Evolutionary conservation across 2,888 invertebrate species (phyloP), one percentile per base, ranked within the genome.

Genomic region (Baccha elongata): DNA sequence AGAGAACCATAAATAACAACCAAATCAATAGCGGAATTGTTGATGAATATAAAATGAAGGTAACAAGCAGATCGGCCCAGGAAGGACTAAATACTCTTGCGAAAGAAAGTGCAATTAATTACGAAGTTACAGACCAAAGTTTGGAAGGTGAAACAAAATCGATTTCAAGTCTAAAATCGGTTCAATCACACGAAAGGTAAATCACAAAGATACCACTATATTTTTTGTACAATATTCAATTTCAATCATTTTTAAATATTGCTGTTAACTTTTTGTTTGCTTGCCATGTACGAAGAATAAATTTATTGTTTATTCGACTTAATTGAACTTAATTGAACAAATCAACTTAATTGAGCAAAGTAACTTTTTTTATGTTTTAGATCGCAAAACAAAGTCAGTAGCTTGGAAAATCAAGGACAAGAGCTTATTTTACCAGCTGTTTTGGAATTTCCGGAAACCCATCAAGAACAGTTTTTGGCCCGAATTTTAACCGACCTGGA

Each of bases 341-440:
- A n/a, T n/a, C n/a, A n/a, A n/a, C n/a, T n/a, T n/a, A n/a, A n/a
- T n/a, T n/a, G n/a, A 15, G 8, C 15, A 2, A 42, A 40, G 72
- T 64, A 64, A 7, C 67, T 81, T 65, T 26, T 7, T 21, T 13
- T 67, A 71, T 5, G 19, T 74, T 71, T 71, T 78, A 89, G 89
- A 85, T 88, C 89, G n/a, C 88, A 90, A 15, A 90, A 90, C 86
- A 86, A 88, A 85, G 85, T 87, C 8, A 23, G 87, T 48, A 80
- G 86, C 19, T 74, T 85, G 3, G 88, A 89, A 62, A 87, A 93
- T 8, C 93, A 94, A 60, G 96, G 96, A 2, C 95, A 95, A 86
- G 97, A 97, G 91, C 95, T 97, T 19, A 97, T 98, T 87, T 92
- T 99, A 85, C 99, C 99, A 4, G 98, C 98, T 0, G 97, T 98